Base-by-base conservation (phyloP, 2,888 invertebrate genomes). In the Augochlorella aurata region DNA sequence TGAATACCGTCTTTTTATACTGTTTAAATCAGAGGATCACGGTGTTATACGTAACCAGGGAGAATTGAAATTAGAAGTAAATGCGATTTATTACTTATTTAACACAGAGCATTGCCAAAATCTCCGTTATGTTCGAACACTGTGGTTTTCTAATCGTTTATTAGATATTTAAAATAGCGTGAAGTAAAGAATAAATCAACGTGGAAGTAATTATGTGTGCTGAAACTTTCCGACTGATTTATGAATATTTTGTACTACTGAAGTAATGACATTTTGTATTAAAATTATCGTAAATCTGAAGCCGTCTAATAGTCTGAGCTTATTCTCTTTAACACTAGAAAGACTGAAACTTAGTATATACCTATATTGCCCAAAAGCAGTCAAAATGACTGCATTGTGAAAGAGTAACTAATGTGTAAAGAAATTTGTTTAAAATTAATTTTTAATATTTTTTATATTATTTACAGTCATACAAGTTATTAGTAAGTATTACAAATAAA, bases 221-320 rank as follows among this genome's bases (percentile, higher is more conserved):
- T 70, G 45, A 54, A 71, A 67, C 29, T 71, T 66, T 71, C 14
- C 18, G 45, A 67, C 29, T 71, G 21, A 58, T 50, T 7, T 61
- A 67, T 29, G 29, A n/a, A 50, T 45, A 52, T 70, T 79, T 72
- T 47, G 24, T 79, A 74, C 47, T 29, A 52, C 47, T 50, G 58
- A 76, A 70, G 16, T 5, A 24, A 79, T 2, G 7, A 8, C 44
- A 71, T 79, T 72, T 79, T 79, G 21, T 80, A 73, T 72, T 78
- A 72, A 72, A 74, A 65, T 9, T 24, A 18, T 54, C 18, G 18
- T 38, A 63, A 65, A 44, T 3, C 29, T 16, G 52, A 66, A 16
- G 4, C 65, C 10, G 65, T 38, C n/a, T 65, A 65, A 65, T 10
- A n/a, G 18, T 65, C 10, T 38, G 38, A 38, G 29, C 18, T 38